These are phyloP conservation scores for Diprion similis DNA, from an alignment of 1,140 invertebrate genomes.

Conservation along the genomic window DNA sequence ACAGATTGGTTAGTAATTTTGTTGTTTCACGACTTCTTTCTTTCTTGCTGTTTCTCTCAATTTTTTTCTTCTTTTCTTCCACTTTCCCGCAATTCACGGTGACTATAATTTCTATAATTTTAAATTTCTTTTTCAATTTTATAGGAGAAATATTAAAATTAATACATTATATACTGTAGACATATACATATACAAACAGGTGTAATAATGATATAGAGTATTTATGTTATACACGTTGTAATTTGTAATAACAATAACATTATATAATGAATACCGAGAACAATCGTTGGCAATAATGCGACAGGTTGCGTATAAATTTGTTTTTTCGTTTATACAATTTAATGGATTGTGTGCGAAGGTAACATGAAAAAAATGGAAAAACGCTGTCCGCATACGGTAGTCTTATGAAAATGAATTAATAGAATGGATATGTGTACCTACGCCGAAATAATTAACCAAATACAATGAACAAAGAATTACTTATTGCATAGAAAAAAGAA, in stretches of 20 bases:
- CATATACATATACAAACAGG: conserved; percentile 27
- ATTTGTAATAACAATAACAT: conserved; percentile 23
- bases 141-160: conserved; percentile 15
- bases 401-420: neutral
- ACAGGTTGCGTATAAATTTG: no score
- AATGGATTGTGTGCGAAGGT: no score
- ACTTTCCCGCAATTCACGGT: conserved; percentile 69
- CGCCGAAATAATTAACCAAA: conserved; percentile 1
- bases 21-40: conserved; percentile 67
- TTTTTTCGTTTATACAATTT: no score
- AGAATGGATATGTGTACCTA: neutral
- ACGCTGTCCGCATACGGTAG: no score
- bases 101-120: conserved; percentile 67
- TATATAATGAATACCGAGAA: neutral
- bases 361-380: no score
- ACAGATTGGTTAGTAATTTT: conserved; percentile 62
- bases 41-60: conserved; percentile 68
- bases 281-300: no score
- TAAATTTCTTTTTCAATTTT: conserved; percentile 16
- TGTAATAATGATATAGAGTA: conserved; percentile 19
- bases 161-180: conserved; percentile 22
- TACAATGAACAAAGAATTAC: neutral
- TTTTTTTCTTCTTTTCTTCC: conserved; percentile 69
- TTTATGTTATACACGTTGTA: conserved; percentile 29
- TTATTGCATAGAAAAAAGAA: neutral